Percentiles rank a stretch among this genome's conserved stretches.
Conservation (phyloP, 1,140 invertebrate species). For the Oryctes rhinoceros region DNA sequence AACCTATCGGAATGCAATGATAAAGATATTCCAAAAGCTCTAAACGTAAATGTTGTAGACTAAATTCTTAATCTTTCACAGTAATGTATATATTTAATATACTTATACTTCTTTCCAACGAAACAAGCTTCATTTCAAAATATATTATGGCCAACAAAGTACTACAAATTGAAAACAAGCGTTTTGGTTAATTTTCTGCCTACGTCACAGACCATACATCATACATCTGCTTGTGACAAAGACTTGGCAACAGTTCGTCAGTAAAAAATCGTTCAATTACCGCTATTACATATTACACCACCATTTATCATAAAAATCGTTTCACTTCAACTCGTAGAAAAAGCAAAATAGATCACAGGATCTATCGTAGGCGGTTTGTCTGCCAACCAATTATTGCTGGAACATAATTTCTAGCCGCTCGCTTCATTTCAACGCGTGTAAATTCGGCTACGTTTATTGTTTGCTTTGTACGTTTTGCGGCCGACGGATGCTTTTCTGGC, state of each 20-base stretch:
- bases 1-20: no score
- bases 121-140: no score
- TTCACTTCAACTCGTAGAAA: not conserved
- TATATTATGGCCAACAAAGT: no score
- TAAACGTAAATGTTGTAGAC: no score
- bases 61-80: no score
- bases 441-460: not conserved
- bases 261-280: conserved; percentile 12
- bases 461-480: not conserved
- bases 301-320: not conserved
- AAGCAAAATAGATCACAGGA: not conserved
- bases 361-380: not conserved
- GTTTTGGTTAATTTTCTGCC: no score
- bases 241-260: not conserved
- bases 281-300: not conserved
- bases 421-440: not conserved
- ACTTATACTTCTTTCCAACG: no score
- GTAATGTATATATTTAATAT: no score
- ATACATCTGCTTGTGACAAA: not conserved
- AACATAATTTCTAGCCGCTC: not conserved
- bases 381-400: conserved; percentile 6
- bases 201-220: no score
- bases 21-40: no score
- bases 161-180: no score
- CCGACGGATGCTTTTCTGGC: not conserved